These are phyloP conservation scores for Sparidentex hasta DNA, from an alignment of 2,797 vertebrate species.

Conservation along the genomic window DNA sequence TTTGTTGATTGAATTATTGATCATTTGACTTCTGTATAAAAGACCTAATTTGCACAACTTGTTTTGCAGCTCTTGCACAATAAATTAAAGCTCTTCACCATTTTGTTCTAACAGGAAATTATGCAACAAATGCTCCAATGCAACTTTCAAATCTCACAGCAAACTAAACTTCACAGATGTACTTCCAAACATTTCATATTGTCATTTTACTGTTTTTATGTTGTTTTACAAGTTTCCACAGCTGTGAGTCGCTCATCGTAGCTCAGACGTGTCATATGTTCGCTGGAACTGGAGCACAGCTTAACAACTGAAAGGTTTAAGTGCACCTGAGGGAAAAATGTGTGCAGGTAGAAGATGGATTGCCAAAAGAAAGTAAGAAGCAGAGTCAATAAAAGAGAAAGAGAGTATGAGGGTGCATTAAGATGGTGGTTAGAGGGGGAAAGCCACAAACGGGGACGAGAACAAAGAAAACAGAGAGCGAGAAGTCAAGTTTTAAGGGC, in stretches of 20 bases:
- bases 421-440: neutral
- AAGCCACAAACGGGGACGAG: neutral
- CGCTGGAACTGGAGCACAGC: neutral
- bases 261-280: neutral
- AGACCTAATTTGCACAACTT: neutral
- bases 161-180: too few relatives aligned
- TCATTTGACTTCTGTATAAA: too few relatives aligned
- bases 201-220: neutral
- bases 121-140: neutral
- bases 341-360: neutral
- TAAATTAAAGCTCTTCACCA: neutral
- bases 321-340: conserved; percentile 5
- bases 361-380: neutral
- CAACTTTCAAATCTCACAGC: too few relatives aligned
- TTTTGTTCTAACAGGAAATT: neutral
- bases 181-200: neutral
- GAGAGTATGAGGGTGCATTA: neutral
- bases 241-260: neutral
- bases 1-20: too few relatives aligned
- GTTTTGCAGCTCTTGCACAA: too few relatives aligned
- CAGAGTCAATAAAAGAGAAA: neutral
- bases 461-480: neutral
- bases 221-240: neutral
- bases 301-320: neutral
- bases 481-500: too few relatives aligned